Base-by-base conservation (phyloP, 2,888 invertebrate species). In the Caenorhabditis imperialis region DNA sequence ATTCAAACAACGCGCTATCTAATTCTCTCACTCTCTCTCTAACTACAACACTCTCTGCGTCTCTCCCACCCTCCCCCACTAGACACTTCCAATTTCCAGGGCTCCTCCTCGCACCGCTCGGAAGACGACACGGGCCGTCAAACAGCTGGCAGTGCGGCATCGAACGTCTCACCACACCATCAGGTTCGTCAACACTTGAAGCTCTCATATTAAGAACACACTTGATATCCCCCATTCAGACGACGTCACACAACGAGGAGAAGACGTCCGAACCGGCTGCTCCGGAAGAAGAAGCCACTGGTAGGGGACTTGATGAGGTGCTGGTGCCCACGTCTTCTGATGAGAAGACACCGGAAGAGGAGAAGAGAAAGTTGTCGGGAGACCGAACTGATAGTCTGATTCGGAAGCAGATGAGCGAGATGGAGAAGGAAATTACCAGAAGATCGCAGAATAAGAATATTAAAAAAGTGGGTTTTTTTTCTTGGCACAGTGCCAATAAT, bases 391-490 rank as follows among this genome's bases (percentile, higher is more conserved):
- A 83, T 27, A 83, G 79, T 33, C 86, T 91, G 57, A 91, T 91
- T 87, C 89, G 90, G 82, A 90, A 93, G 89, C 91, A 94, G 90
- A 91, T 93, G 89, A 90, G 91, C 75, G 92, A 93, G 90, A 92
- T 93, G 84, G 91, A 93, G 90, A 90, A 92, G 86, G 91, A 93
- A 90, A 91, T 92, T 87, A 90, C 92, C 75, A 86, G 89, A 75
- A 80, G 89, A 58, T 82, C 85, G 33, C 85, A 86, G 69, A 88
- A 88, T 70, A 84, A 88, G 69, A 85, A 88, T 70, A 81, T 88
- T 57, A 84, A 84, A 62, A 83, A 87, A 83, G 88, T 88, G 22
- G 33, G 33, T 44, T 37, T 27, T 57, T 47, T 35, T 44, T 47
- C n/a, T 48, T 23, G 30, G 3, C 20, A 27, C 40, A 33, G 37